Percentiles rank a stretch among this genome's conserved stretches.
Conservation (phyloP, 2,797 vertebrate genomes). For the Onychomys torridus region DNA sequence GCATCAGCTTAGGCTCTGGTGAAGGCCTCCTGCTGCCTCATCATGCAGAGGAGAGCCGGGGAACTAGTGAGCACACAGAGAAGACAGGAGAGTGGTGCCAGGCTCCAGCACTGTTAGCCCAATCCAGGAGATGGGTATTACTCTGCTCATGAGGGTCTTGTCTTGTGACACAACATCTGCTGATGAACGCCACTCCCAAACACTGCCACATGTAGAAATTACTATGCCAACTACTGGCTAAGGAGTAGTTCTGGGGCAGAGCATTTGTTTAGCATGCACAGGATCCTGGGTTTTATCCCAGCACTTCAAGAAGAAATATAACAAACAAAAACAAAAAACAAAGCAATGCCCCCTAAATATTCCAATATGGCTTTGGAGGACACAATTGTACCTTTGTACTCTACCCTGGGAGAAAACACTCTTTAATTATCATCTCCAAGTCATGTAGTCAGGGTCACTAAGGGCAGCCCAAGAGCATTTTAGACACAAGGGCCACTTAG, state of each 20-base stretch:
- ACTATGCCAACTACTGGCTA: not conserved
- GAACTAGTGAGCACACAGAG: not conserved
- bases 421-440: conserved; percentile 17
- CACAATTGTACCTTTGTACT: not conserved
- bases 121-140: not conserved
- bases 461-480: conserved; percentile 50
- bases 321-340: not conserved
- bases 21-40: not conserved
- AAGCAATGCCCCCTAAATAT: not conserved
- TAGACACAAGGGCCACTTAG: conserved; percentile 9
- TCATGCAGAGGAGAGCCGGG: not conserved
- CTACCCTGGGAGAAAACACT: conserved; percentile 19
- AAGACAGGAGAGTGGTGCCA: not conserved
- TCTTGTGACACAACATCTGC: not conserved
- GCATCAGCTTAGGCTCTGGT: not conserved
- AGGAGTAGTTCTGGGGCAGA: not conserved
- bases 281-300: not conserved
- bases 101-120: not conserved
- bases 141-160: not conserved
- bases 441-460: conserved; percentile 2
- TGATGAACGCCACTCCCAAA: not conserved
- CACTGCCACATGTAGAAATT: not conserved
- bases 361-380: not conserved
- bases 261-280: not conserved
- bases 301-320: not conserved